A percentile compares a stretch with the other conserved stretches of the same genome.
Evolutionary conservation across 2,797 vertebrate species (phyloP).

Genomic region (Anableps anableps): DNA sequence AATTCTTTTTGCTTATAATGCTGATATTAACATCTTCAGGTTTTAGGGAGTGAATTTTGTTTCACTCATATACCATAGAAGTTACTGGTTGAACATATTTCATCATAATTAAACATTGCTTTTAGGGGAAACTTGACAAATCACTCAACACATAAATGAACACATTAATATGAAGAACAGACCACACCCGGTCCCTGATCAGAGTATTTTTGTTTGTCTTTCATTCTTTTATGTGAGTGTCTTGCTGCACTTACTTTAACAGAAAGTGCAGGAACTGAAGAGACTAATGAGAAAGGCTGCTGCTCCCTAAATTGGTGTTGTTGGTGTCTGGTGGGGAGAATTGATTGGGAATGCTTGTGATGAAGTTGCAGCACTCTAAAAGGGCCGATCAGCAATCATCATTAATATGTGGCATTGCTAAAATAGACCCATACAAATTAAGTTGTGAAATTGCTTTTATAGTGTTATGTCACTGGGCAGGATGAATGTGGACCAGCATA

Average conservation of each 20-base stretch:
- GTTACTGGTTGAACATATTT: not conserved
- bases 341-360: constrained; percentile 84
- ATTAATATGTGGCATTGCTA: constrained; percentile 83
- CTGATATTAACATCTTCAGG: not conserved
- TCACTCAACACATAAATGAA: constrained; percentile 33
- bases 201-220: constrained; percentile 34
- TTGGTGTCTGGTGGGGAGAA: constrained; percentile 79
- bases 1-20: not conserved
- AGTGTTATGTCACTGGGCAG: constrained; percentile 62
- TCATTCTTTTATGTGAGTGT: constrained; percentile 42
- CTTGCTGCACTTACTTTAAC: constrained; percentile 46
- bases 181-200: constrained; percentile 41
- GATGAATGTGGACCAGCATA: constrained; percentile 57
- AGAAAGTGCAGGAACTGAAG: constrained; percentile 56
- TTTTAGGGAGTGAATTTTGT: constrained; percentile 9
- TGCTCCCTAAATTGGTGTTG: constrained; percentile 77
- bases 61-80: not conserved
- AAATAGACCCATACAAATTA: constrained; percentile 82
- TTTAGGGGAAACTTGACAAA: constrained; percentile 18
- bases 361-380: constrained; percentile 81
- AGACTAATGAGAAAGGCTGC: constrained; percentile 75
- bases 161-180: constrained; percentile 38
- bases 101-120: constrained; percentile 1
- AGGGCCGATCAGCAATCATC: constrained; percentile 81
- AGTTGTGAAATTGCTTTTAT: constrained; percentile 82